phyloP scores from a whole-genome alignment of 2,888 invertebrate genomes.

The Sthenelais limicola region DNA sequence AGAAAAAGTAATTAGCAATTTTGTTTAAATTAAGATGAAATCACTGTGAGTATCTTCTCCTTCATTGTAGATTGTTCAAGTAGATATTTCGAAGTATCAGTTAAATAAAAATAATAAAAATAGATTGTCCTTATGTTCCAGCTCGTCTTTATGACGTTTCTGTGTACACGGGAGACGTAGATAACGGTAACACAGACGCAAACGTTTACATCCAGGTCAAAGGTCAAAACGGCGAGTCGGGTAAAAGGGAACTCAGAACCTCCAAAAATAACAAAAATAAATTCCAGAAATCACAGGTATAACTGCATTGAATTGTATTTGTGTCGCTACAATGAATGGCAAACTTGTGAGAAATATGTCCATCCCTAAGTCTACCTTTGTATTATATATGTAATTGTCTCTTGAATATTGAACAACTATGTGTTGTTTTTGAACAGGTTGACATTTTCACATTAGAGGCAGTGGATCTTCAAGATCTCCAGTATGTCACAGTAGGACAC shows the following conservation, averaged over 20 bases:
- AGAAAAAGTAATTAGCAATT: too few relatives aligned
- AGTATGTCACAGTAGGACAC: constrained; percentile 18
- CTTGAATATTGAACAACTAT: not conserved
- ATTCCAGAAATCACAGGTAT: constrained; percentile 25
- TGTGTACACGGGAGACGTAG: constrained; percentile 54
- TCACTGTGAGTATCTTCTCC: too few relatives aligned
- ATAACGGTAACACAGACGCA: constrained; percentile 55
- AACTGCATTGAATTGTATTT: too few relatives aligned
- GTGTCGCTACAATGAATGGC: too few relatives aligned
- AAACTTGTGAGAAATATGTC: too few relatives aligned
- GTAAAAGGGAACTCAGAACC: constrained; percentile 51
- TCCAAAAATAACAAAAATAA: constrained; percentile 22
- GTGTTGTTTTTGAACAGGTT: constrained; percentile 50
- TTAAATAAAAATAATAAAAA: too few relatives aligned
- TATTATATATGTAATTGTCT: too few relatives aligned
- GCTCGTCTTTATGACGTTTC: constrained; percentile 55
- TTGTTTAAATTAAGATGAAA: too few relatives aligned
- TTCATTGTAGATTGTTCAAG: too few relatives aligned
- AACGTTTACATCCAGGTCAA: constrained; percentile 61
- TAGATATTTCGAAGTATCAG: too few relatives aligned
- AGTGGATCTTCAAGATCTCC: not conserved
- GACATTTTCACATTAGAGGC: constrained; percentile 50
- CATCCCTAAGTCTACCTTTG: too few relatives aligned
- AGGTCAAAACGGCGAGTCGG: constrained; percentile 66
- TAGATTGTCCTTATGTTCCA: constrained; percentile 39